phyloP scores from a whole-genome alignment of 2,888 invertebrate species.

The Chloromyia formosa region DNA sequence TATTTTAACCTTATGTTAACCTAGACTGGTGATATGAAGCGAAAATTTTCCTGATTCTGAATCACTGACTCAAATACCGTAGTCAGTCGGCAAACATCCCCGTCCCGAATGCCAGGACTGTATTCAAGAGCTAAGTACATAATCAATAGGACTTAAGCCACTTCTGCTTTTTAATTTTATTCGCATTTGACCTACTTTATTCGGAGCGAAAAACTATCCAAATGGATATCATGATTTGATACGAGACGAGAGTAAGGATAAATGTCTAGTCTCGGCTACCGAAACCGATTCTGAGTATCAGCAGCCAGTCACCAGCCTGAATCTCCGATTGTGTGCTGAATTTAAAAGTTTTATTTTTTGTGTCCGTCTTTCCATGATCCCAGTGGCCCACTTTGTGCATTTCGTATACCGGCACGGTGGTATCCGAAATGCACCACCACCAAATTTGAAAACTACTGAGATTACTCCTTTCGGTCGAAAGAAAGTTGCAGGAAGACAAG shows the following conservation, averaged over 20 bases:
- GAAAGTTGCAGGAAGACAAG: background rate
- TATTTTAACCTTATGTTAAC: too few relatives aligned
- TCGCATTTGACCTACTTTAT: conserved; percentile 26
- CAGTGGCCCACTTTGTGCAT: background rate
- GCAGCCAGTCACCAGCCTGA: background rate
- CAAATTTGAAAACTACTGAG: background rate
- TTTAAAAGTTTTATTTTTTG: background rate
- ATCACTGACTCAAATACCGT: too few relatives aligned
- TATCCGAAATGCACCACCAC: background rate
- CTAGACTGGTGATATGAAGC: too few relatives aligned
- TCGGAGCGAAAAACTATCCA: background rate
- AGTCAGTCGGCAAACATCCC: too few relatives aligned
- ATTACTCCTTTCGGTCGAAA: conserved; percentile 2
- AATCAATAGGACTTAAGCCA: conserved; percentile 6
- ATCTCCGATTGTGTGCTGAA: conserved; percentile 7
- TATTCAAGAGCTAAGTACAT: conserved; percentile 24
- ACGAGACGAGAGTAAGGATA: background rate
- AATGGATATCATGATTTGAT: background rate
- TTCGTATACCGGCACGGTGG: background rate
- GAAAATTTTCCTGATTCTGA: too few relatives aligned
- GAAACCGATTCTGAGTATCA: background rate
- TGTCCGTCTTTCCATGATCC: background rate
- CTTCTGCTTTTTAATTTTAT: conserved; percentile 29
- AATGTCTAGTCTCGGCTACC: background rate
- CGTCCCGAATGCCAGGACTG: background rate